Evolutionary conservation across 92 coral and sea anemone genomes (phyloP), one percentile per base, ranked within the genome.

Genomic region (Paragorgia papillata): DNA sequence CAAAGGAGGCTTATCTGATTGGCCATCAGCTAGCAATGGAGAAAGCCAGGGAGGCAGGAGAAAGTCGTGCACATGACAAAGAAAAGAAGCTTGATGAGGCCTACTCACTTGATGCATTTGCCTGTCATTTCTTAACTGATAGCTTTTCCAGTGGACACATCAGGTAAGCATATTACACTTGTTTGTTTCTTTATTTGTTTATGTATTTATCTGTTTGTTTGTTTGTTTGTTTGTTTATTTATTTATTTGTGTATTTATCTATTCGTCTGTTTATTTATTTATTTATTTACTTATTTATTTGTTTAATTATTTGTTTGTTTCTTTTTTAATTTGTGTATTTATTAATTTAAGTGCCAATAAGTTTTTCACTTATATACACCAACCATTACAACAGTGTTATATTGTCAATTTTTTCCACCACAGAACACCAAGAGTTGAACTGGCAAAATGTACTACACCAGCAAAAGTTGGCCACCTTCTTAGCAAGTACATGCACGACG

Each of bases 401-500:
- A n/a, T n/a, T 44, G 51, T 9, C 18, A 9, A 44, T 56, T 5
- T 2, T 25, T 31, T 17, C 43, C 2, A 19, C 44, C 18, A 32
- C 63, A 86, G 91, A 49, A 85, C 88, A 20, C 91, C 96, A 21
- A 81, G 92, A 55, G 21, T 20, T 66, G 91, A 81, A 46, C 53
- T 90, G 7, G 82, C 63, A 59, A 70, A 37, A 53, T 1, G 65
- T 41, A 46, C 40, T 9, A 76, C 75, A 0, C 87, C 83, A 4
- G 17, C 75, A 3, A 59, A 30, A 24, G 26, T 60, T 8, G 96
- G 96, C 20, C 66, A 80, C 82, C 51, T 73, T 15, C 85, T 87
- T 30, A 37, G 91, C 62, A 90, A 87, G 57, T 84, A 31, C 65
- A 90, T 90, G 96, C 96, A 90, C 75, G 96, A 90, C 35, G 91